These are phyloP conservation scores for Yponomeuta cagnagella DNA, from an alignment of 2,888 invertebrate species.

Conservation along the genomic window DNA sequence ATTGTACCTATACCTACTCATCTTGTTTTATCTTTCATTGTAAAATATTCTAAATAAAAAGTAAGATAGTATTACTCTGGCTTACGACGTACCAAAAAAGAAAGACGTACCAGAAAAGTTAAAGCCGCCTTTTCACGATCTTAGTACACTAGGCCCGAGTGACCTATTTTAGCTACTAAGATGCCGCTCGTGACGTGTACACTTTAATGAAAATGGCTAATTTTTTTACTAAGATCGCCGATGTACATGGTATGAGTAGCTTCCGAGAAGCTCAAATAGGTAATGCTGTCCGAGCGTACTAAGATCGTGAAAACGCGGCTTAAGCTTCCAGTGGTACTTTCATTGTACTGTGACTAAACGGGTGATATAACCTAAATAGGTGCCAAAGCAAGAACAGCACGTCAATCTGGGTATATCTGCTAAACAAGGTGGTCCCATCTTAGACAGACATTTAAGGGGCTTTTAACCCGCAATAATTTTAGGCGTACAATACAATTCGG, in stretches of 20 bases:
- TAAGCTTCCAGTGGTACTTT: not conserved
- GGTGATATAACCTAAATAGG: not conserved
- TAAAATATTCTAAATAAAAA: not conserved
- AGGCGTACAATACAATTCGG: too few relatives aligned
- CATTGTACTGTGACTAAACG: not conserved
- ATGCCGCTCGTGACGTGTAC: too few relatives aligned
- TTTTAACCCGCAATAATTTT: too few relatives aligned
- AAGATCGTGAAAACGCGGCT: too few relatives aligned
- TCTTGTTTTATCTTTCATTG: not conserved
- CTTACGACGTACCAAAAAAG: not conserved
- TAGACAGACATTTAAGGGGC: not conserved
- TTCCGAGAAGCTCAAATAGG: too few relatives aligned
- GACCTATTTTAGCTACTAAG: too few relatives aligned
- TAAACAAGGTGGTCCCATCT: not conserved
- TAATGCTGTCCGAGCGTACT: too few relatives aligned
- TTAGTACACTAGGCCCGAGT: too few relatives aligned
- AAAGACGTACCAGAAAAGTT: not conserved
- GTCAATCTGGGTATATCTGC: not conserved
- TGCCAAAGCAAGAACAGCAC: not conserved
- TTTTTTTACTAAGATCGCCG: too few relatives aligned
- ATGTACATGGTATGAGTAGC: too few relatives aligned
- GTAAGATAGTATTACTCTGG: not conserved
- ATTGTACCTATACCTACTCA: not conserved
- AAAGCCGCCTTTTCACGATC: not conserved
- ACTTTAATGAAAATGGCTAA: too few relatives aligned